These are phyloP conservation scores for Martes martes DNA, from an alignment of 2,113 vertebrate species.

Conservation along the genomic window DNA sequence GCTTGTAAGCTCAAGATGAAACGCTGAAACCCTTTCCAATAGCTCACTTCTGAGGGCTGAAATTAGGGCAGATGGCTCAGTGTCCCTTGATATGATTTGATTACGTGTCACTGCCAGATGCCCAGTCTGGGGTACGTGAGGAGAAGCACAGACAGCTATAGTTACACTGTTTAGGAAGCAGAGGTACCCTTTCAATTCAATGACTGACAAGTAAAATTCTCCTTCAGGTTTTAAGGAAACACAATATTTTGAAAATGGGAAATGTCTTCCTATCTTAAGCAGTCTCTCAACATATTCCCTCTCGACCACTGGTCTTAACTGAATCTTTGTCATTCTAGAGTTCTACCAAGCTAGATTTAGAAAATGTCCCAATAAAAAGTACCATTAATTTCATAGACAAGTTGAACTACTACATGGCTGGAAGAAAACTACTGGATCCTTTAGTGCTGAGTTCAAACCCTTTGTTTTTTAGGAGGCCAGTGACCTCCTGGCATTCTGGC, in stretches of 20 bases:
- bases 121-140: conserved; percentile 39
- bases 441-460: background rate
- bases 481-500: background rate
- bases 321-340: background rate
- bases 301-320: background rate
- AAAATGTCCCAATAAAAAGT: background rate
- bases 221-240: background rate
- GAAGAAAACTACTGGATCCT: background rate
- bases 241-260: background rate
- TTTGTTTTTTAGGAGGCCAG: background rate
- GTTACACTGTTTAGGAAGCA: background rate
- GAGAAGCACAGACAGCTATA: background rate
- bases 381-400: conserved; percentile 21
- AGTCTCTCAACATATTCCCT: background rate
- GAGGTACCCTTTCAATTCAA: background rate
- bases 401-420: background rate
- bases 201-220: background rate
- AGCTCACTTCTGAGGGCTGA: conserved; percentile 66
- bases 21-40: background rate
- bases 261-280: background rate
- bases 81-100: conserved; percentile 73
- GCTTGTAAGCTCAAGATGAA: conserved; percentile 55
- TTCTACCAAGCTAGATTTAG: background rate
- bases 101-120: conserved; percentile 71
- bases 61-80: conserved; percentile 75